Base-by-base conservation (phyloP, 2,888 invertebrate genomes). In the Papilio protenor region DNA sequence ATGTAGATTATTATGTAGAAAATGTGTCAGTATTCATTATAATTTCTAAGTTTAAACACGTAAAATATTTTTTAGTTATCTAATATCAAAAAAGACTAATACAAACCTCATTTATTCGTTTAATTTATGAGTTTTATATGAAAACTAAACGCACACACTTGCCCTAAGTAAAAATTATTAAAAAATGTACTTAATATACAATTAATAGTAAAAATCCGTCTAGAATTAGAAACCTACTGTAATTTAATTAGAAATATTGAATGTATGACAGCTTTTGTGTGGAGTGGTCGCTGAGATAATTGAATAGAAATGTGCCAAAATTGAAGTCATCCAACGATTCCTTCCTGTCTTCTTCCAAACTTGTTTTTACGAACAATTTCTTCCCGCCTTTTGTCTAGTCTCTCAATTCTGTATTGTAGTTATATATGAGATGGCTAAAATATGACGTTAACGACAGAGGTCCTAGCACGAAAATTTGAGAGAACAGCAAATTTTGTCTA, bases 371-470 rank as follows among this genome's bases (percentile, higher is more conserved):
- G 59, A 57, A 57, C 12, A 55, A n/a, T 78, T 75, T 76, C 72
- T 49, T 74, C 83, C 86, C 87, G 86, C 87, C 87, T 88, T 84
- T 79, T 87, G 85, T 87, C 89, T 87, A 81, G 81, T 81, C 79
- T 80, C 71, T 49, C 69, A 59, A n/a, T 78, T 57, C 73, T 77
- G 33, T 57, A 66, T 45, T 33, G 16, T 66, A 75, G 8, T 55
- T 6, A n/a, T n/a, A n/a, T n/a, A 3, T 10, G 6, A 2, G 8
- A 2, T 59, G 21, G 21, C 8, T 3, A 14, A 61, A 12, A 21
- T 23, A 21, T 21, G 21, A 21, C 6, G 18, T 16, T 52, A 52
- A 52, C 6, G 18, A 18, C 1, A 55, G 47, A 2, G 12, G 1
- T 47, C 14, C 14, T 47, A 47, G 14, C 47, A 14, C 47, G 12